Evolutionary conservation across 2,113 vertebrate species (phyloP).

Genomic region (Pachyramphus minor): DNA sequence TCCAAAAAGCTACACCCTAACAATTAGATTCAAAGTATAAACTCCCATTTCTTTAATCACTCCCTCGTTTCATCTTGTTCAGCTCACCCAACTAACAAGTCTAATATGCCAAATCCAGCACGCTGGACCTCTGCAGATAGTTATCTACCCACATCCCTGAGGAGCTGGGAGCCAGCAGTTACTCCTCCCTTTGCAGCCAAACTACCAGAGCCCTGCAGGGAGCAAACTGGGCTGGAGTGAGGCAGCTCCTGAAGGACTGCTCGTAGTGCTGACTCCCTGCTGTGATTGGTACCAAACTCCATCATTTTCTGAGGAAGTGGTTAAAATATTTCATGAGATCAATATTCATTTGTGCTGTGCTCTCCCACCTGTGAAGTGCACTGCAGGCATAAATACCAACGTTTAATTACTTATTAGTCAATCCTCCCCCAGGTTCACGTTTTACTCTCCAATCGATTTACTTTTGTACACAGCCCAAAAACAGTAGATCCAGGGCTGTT

Average conservation of each 20-base stretch:
- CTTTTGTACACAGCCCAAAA: neutral
- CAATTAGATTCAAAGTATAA: conserved; percentile 13
- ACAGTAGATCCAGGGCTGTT: neutral
- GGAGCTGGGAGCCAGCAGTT: neutral
- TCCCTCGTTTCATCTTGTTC: conserved; percentile 5
- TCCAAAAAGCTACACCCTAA: conserved; percentile 34
- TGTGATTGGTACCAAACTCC: neutral
- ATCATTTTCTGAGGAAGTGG: neutral
- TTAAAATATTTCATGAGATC: neutral
- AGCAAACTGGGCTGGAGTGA: neutral
- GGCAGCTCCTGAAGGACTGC: neutral
- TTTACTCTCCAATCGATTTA: neutral
- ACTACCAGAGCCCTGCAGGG: neutral
- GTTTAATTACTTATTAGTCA: neutral
- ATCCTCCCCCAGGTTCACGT: neutral
- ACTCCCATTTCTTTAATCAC: conserved; percentile 1
- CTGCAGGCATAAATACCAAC: neutral
- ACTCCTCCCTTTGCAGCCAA: neutral
- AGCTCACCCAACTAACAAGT: neutral
- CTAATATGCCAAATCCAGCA: neutral
- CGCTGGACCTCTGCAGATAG: neutral
- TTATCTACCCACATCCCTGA: neutral
- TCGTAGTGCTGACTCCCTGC: neutral
- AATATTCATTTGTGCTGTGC: neutral
- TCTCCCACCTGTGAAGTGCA: neutral